Evolutionary conservation across 2,888 invertebrate genomes (phyloP).

Genomic region (Parnassius smintheus): DNA sequence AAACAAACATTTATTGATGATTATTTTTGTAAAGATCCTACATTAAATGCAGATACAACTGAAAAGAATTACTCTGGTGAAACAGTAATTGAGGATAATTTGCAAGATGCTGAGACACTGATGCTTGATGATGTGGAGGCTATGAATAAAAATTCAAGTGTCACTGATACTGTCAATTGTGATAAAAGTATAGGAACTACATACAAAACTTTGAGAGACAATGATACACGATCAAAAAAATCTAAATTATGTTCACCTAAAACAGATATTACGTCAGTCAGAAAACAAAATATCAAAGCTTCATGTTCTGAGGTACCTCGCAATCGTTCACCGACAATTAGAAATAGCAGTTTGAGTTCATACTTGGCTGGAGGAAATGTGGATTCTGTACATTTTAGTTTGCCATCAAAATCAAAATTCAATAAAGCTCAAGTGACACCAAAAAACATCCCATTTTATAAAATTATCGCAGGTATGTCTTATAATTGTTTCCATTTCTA

Average conservation of each 20-base stretch:
- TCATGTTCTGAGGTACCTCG: conserved; percentile 45
- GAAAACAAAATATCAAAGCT: conserved; percentile 42
- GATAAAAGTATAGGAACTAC: conserved; percentile 45
- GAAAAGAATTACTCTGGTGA: conserved; percentile 30
- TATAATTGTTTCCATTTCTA: too few species aligned
- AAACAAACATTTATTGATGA: conserved; percentile 58
- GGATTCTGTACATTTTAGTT: conserved; percentile 53
- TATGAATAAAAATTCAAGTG: conserved; percentile 65
- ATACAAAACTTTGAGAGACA: conserved; percentile 39
- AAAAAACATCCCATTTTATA: conserved; percentile 59
- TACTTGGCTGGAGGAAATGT: conserved; percentile 51
- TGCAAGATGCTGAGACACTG: conserved; percentile 31
- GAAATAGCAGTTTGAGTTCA: conserved; percentile 41
- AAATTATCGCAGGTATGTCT: conserved; percentile 65
- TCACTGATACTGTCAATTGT: conserved; percentile 47
- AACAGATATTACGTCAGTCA: conserved; percentile 40
- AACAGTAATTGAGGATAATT: conserved; percentile 27
- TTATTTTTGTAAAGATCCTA: conserved; percentile 50
- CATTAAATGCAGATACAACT: conserved; percentile 35
- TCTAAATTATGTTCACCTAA: conserved; percentile 35
- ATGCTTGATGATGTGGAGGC: conserved; percentile 51
- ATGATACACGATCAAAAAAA: conserved; percentile 42
- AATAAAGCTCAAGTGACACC: conserved; percentile 43
- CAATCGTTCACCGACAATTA: conserved; percentile 40
- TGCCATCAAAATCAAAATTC: conserved; percentile 52